Evolutionary conservation across 2,797 vertebrate species (phyloP).

Genomic region (Siniperca scherzeri): DNA sequence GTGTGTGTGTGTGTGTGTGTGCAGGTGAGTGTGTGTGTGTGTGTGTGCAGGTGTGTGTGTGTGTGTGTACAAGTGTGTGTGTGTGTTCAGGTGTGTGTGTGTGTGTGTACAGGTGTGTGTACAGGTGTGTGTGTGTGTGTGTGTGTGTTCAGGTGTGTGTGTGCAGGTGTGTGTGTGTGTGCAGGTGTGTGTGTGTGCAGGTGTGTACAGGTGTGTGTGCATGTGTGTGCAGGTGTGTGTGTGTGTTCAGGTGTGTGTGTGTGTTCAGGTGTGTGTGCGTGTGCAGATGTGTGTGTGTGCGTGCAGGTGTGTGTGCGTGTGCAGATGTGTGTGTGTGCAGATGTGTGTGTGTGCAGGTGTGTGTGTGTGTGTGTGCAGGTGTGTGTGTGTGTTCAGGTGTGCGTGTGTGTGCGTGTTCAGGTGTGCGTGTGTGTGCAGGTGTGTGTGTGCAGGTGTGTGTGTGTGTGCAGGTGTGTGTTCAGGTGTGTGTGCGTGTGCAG

Average conservation of each 20-base stretch:
- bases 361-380: no score
- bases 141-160: neutral
- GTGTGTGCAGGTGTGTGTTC: conserved; percentile 35
- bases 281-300: neutral
- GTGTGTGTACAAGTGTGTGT: neutral
- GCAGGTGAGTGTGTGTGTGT: neutral
- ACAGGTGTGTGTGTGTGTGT: neutral
- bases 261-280: no score
- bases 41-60: neutral
- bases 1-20: neutral
- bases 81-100: neutral
- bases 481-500: neutral
- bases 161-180: neutral
- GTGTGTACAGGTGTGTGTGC: neutral
- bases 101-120: neutral
- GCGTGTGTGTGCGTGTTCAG: neutral
- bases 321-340: neutral
- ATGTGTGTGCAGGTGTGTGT: conserved; percentile 30
- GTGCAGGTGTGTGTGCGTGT: neutral
- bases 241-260: neutral
- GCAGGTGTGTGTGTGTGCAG: neutral
- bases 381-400: neutral
- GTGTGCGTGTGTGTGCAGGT: neutral
- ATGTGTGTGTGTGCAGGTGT: neutral
- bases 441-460: neutral